Conservation (phyloP, 2,797 vertebrate genomes). For the Kryptopterus vitreolus region DNA sequence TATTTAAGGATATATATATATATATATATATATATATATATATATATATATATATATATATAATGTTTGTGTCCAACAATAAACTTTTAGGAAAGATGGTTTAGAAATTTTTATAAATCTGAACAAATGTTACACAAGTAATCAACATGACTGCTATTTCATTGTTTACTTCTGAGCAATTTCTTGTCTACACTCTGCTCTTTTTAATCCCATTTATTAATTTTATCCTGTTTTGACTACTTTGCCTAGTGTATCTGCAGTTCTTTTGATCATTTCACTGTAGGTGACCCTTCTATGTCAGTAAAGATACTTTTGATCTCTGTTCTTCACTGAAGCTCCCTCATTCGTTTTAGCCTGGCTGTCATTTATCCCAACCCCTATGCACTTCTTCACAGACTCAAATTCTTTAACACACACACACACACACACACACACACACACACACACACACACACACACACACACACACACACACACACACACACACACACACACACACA, state of each 20-base stretch:
- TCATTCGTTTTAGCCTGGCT: slow-evolving; percentile 3
- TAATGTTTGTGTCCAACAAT: not conserved
- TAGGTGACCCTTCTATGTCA: not conserved
- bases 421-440: no score
- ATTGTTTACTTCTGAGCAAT: not conserved
- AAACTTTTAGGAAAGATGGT: not conserved
- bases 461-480: no score
- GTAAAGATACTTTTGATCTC: not conserved
- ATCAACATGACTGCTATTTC: not conserved
- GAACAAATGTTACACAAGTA: not conserved
- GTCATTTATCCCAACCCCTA: not conserved
- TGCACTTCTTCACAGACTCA: not conserved
- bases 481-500: no score
- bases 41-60: not conserved
- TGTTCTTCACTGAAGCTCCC: not conserved
- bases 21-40: not conserved
- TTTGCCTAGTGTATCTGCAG: not conserved
- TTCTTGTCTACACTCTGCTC: not conserved
- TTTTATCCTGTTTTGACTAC: no score
- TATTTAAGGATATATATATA: not conserved
- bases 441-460: no score
- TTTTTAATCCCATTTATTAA: not conserved
- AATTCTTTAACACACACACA: no score
- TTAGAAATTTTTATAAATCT: not conserved
- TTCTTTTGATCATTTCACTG: not conserved